Base-by-base conservation (phyloP, 2,113 vertebrate species). In the Megaceryle maxima region DNA sequence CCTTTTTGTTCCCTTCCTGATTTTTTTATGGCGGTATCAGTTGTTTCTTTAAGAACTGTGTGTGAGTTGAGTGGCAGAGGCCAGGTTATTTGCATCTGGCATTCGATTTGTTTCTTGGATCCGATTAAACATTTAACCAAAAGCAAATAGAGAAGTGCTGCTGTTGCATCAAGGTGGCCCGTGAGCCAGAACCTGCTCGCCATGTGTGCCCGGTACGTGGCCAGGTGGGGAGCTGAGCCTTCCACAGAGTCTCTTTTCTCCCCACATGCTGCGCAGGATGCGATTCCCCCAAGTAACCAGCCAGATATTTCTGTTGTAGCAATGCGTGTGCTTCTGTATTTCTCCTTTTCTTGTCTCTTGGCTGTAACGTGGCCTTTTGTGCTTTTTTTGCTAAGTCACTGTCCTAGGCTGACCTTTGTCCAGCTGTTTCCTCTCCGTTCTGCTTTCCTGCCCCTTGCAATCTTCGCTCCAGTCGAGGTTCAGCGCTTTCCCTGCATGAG, bases 81-180 rank as follows among this genome's bases (percentile, higher is more conserved):
- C 26, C 9, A 17, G 53, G 39, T 84, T 66, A 28, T 94, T 89
- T 86, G 33, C 28, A 13, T 66, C 51, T 76, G 73, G 62, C 53
- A 39, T 60, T 18, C 56, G 78, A 21, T 79, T 87, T 83, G 26
- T 21, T 81, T 67, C 76, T 93, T 79, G 86, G 44, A 73, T 91
- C 50, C 60, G 92, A 89, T 95, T 94, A 87, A 95, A 91, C 77
- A 59, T 95, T 95, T 77, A 96, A 66, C 94, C 55, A 9, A 79
- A 94, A 77, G 83, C 74, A 95, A 96, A 96, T 6, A 89, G 7
- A 26, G 70, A 24, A 56, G 48, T 6, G 0, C 5, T 64, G 81
- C 19, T 46, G 28, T 75, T 81, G 73, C 44, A 56, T 48, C 69
- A 51, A 33, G 64, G 79, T 17, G 43, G 64, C 28, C 24, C 0